Base-by-base conservation (phyloP, 2,797 vertebrate species). In the Lutjanus campechanus region DNA sequence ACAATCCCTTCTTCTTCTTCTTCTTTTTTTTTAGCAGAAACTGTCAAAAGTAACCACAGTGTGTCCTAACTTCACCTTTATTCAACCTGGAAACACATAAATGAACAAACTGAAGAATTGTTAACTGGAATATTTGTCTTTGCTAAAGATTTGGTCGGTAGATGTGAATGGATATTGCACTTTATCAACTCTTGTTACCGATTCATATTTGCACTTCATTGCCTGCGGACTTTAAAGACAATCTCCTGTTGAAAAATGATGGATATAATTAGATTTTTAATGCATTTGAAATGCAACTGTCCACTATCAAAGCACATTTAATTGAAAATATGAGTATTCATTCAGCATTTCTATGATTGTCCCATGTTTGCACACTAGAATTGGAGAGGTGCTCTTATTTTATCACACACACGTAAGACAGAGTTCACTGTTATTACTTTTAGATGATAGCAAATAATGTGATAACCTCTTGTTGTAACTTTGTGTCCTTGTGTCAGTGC, bases 371-470 rank as follows among this genome's bases (percentile, higher is more conserved):
- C 84, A 80, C 47, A 84, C 68, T 72, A 72, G 60, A 86, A 92
- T 92, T 85, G 87, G 68, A 83, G 63, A 81, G 17, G 62, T 85
- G 58, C 69, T 79, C 65, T 78, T 85, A 56, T 75, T 81, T 82
- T 44, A 85, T 85, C 66, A 73, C 55, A 76, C 43, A 78, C 51
- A 75, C 73, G 51, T 65, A 82, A 75, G 63, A 60, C 68, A 83
- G 63, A 79, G 61, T 75, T 79, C 69, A 60, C 53, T 78, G 62
- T 77, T 90, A 85, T 89, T 90, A 85, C 83, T 78, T 88, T 91
- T 73, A 84, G 73, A 91, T 88, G 83, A 87, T 65, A 54, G 84
- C 74, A 89, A 92, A 91, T 91, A 88, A 89, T 88, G 89, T 85
- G 83, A 92, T 90, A 91, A 85, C 81, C 84, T 83, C 78, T 80